A percentile compares a stretch with the other conserved stretches of the same genome.
These are phyloP conservation scores for Nannoperca australis DNA, from an alignment of 2,797 vertebrate species.

Conservation along the genomic window DNA sequence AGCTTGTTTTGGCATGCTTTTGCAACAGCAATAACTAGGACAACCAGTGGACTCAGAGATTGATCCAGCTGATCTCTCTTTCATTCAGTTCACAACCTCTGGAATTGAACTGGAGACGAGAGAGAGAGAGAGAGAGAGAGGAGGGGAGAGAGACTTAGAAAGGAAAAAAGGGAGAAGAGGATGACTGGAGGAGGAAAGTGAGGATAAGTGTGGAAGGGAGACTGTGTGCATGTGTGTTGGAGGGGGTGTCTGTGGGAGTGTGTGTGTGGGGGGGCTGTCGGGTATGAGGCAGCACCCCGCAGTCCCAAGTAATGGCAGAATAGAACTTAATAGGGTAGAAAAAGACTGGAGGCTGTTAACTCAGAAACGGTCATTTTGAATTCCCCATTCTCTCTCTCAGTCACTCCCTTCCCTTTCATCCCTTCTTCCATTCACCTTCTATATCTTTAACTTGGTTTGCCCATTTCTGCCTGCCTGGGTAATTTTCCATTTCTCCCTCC, in stretches of 20 bases:
- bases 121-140: neutral
- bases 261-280: conserved; percentile 57
- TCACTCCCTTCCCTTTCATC: conserved; percentile 65
- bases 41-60: conserved; percentile 39
- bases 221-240: conserved; percentile 33
- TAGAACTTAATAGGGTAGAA: conserved; percentile 90
- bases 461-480: conserved; percentile 64
- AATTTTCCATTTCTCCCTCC: conserved; percentile 69
- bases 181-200: conserved; percentile 42
- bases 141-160: conserved; percentile 1
- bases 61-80: conserved; percentile 58
- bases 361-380: conserved; percentile 88
- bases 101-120: conserved; percentile 57
- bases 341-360: conserved; percentile 89
- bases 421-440: conserved; percentile 59
- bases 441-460: conserved; percentile 65
- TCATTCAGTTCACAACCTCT: conserved; percentile 71
- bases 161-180: neutral
- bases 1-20: conserved; percentile 45
- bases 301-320: conserved; percentile 87
- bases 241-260: conserved; percentile 38
- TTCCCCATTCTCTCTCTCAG: conserved; percentile 72
- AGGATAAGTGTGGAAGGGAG: conserved; percentile 26
- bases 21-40: conserved; percentile 32
- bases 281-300: conserved; percentile 80